phyloP scores from a whole-genome alignment of 2,797 vertebrate species.

The Danionella dracula region DNA sequence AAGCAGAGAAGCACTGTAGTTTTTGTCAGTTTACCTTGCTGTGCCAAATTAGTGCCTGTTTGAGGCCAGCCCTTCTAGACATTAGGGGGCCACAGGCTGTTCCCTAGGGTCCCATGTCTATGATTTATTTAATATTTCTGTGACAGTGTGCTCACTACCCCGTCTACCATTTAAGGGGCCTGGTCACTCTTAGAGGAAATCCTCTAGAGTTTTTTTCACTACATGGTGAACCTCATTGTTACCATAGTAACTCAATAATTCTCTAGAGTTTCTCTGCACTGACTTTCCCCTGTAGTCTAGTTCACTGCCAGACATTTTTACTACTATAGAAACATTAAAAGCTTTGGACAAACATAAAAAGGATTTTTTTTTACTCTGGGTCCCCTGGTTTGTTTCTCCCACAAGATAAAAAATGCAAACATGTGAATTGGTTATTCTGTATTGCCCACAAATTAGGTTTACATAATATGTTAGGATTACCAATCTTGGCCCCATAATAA shows the following conservation, averaged over 20 bases:
- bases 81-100: conserved; percentile 29
- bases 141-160: conserved; percentile 33
- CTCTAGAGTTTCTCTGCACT: not conserved
- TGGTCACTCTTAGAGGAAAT: conserved; percentile 25
- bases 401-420: no score
- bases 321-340: not conserved
- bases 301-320: conserved; percentile 45
- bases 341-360: no score
- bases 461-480: no score
- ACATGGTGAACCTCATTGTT: conserved; percentile 54
- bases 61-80: conserved; percentile 34
- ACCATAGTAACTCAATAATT: conserved; percentile 54
- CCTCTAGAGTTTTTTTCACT: conserved; percentile 20
- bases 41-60: conserved; percentile 61
- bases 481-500: no score
- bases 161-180: conserved; percentile 28
- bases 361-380: no score
- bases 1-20: conserved; percentile 61
- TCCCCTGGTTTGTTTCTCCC: no score
- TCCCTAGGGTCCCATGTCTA: conserved; percentile 39
- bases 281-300: conserved; percentile 45
- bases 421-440: no score
- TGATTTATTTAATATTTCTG: conserved; percentile 48
- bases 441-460: no score
- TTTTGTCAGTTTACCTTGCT: conserved; percentile 66